Base-by-base conservation (phyloP, 2,888 invertebrate genomes). In the Papilio protenor region DNA sequence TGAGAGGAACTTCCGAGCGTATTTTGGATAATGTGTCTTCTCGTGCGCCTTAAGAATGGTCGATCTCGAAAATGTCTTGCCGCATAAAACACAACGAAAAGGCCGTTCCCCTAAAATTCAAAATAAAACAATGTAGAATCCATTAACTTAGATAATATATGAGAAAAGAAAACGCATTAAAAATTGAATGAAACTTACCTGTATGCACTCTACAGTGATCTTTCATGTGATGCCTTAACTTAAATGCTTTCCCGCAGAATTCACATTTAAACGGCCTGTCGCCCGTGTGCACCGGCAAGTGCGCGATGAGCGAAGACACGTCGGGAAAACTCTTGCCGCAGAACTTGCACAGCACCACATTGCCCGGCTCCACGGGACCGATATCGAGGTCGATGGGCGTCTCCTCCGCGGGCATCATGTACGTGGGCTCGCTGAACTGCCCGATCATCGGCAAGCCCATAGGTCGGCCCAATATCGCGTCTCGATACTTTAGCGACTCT, bases 201-300 rank as follows among this genome's bases (percentile, higher is more conserved):
- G 98, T 98, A 91, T 98, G 98, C 81, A 98, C 98, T 88, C 98
- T 96, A 95, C 98, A 98, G 91, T 98, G 98, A 95, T 98, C 98
- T 94, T 98, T 98, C 98, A 98, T 98, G 95, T 98, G 98, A 91
- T 98, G 98, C 81, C 98, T 96, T 88, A 98, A 95, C 91, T 98
- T 98, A 95, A 98, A 98, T 85, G 98, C 98, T 94, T 98, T 98
- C 82, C 98, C 98, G 94, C 98, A 98, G 95, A 98, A 98, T 92
- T 98, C 98, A 95, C 98, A 98, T 95, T 98, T 98, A 94, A 98
- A 98, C 79, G 98, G 98, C 88, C 98, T 95, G 89, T 98, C 98
- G 83, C 98, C 98, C 79, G 98, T 98, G 92, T 98, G 98, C 82
- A 97, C 97, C 80, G 98, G 98, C 89, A 98, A 95, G 92, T 98